phyloP scores from a whole-genome alignment of 2,797 vertebrate genomes.

The Sebastes dallii region DNA sequence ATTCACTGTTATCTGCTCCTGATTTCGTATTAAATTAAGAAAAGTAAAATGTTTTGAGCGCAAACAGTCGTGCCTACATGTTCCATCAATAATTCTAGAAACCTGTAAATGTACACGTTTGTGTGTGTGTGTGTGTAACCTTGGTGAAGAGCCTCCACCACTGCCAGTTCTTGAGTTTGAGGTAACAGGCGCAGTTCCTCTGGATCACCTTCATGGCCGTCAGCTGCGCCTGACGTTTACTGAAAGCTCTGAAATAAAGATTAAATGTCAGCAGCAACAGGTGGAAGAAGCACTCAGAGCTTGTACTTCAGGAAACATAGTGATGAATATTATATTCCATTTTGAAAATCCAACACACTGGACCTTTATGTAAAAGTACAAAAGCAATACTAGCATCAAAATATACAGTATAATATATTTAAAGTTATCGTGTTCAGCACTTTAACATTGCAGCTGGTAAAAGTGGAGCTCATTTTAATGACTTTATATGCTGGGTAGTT shows the following conservation, averaged over 20 bases:
- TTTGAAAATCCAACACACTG: no score
- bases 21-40: no score
- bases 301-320: background rate
- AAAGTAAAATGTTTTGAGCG: no score
- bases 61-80: no score
- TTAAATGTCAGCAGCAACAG: background rate
- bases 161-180: constrained; percentile 97
- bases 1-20: no score
- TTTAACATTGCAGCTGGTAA: background rate
- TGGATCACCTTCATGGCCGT: constrained; percentile 97
- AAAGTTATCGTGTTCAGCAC: background rate
- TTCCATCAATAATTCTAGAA: no score
- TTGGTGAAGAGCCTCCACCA: constrained; percentile 99
- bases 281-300: background rate
- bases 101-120: no score
- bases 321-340: no score
- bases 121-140: constrained; percentile 65
- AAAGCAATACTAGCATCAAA: background rate
- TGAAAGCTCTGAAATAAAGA: constrained; percentile 85
- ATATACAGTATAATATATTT: background rate
- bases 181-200: constrained; percentile 96
- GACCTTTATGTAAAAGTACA: background rate
- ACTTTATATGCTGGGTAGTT: background rate
- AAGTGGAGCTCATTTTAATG: background rate
- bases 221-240: constrained; percentile 94